A percentile compares a stretch with the other conserved stretches of the same genome.
phyloP scores from a whole-genome alignment of 2,888 invertebrate genomes.

The Diadegma fenestrale region DNA sequence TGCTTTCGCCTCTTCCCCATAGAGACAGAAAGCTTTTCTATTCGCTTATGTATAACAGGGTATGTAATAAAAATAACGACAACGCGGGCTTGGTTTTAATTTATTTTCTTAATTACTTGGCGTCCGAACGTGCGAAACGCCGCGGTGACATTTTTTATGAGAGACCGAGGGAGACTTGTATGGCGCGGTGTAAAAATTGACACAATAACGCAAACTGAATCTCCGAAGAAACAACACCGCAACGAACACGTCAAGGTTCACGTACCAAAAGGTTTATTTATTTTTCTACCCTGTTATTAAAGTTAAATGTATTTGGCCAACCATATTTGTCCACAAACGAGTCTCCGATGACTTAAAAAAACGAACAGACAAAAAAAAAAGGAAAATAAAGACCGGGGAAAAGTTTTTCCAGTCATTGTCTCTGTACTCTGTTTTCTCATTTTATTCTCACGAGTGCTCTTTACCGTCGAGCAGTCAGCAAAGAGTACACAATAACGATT shows the following conservation, averaged over 20 bases:
- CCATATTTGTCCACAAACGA: conserved; percentile 38
- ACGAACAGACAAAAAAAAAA: conserved; percentile 9
- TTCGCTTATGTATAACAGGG: conserved; percentile 1
- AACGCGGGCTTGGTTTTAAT: conserved; percentile 7
- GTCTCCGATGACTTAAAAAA: conserved; percentile 50
- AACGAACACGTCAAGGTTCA: conserved; percentile 10
- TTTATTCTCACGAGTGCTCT: conserved; percentile 55
- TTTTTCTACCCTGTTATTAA: conserved; percentile 39
- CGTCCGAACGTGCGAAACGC: conserved; percentile 12
- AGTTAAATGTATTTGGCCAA: conserved; percentile 49
- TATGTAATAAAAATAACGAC: conserved; percentile 4
- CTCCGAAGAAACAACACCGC: conserved; percentile 33
- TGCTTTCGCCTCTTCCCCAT: neutral
- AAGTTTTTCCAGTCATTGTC: conserved; percentile 25
- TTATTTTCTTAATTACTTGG: conserved; percentile 36
- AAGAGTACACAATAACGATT: conserved; percentile 42
- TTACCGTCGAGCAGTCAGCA: conserved; percentile 11
- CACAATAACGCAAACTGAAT: conserved; percentile 30
- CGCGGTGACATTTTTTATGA: conserved; percentile 20
- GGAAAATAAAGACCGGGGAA: conserved; percentile 1
- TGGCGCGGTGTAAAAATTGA: conserved; percentile 32
- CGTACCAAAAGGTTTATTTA: conserved; percentile 28
- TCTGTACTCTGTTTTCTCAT: conserved; percentile 54
- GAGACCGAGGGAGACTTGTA: neutral
- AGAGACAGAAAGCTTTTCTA: neutral